Percentiles rank a stretch among this genome's conserved stretches.
Evolutionary conservation across 2,113 vertebrate genomes (phyloP).

Genomic region (Mesocricetus auratus): DNA sequence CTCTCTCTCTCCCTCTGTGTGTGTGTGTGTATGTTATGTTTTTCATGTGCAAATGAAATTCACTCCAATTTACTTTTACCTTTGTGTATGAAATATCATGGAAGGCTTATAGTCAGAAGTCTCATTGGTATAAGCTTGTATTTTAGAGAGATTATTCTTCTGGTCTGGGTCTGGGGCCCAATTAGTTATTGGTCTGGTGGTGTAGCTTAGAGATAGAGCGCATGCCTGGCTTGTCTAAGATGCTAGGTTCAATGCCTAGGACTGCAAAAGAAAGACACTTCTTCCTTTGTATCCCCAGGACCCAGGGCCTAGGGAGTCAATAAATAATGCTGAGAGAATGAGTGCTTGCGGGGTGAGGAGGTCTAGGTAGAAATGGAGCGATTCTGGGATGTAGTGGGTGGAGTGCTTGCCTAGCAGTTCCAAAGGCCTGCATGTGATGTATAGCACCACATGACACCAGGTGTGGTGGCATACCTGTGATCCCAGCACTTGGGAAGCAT

Average conservation of each 20-base stretch:
- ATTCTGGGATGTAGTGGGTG: background rate
- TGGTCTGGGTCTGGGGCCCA: background rate
- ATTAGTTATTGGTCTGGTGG: background rate
- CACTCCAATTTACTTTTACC: conserved; percentile 13
- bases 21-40: background rate
- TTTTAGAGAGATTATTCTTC: conserved; percentile 39
- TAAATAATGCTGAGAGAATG: conserved; percentile 20
- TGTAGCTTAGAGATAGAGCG: too few species aligned
- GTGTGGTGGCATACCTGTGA: background rate
- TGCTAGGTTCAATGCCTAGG: background rate
- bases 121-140: conserved; percentile 32
- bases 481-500: background rate
- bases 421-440: background rate
- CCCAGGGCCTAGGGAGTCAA: background rate
- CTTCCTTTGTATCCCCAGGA: conserved; percentile 11
- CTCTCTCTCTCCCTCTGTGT: too few species aligned
- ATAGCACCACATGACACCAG: background rate
- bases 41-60: background rate
- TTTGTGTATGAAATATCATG: background rate
- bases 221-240: too few species aligned
- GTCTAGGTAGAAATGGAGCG: conserved; percentile 1
- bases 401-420: background rate
- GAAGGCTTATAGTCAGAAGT: background rate
- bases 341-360: background rate
- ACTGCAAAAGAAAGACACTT: background rate